Base-by-base conservation (phyloP, 2,888 invertebrate species). In the Phorcus lineatus region DNA sequence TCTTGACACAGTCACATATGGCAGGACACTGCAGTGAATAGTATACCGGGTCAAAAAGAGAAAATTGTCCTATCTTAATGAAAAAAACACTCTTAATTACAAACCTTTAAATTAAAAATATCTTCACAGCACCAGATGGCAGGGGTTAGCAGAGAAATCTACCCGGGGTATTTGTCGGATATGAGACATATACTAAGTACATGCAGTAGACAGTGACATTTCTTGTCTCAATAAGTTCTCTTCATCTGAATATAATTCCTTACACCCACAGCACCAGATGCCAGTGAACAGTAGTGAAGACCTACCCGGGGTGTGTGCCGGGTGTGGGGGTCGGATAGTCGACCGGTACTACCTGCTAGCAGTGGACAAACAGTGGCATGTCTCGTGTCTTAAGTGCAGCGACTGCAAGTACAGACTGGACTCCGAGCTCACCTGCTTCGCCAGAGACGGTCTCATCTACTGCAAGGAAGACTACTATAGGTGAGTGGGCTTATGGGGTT, bases 391-490 rank as follows among this genome's bases (percentile, higher is more conserved):
- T 66, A 88, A 88, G 92, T 98, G 98, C 94, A 96, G 96, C 92
- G 96, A 97, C 93, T 98, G 98, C 94, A 95, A 96, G 91, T 95
- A 96, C 94, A 96, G 96, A 4, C 95, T 98, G 87, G 98, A 98
- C 93, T 96, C 97, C 0, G 97, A 98, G 93, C 95, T 96, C 92
- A 96, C 98, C 87, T 98, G 98, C 94, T 98, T 97, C 93, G 96
- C 97, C 86, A 95, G 97, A 87, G 97, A 98, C 93, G 97, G 97
- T 90, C 96, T 96, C 93, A 98, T 98, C 91, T 98, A 97, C 94
- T 98, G 98, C 95, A 98, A 97, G 94, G 97, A 97, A 92, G 98
- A 98, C 94, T 98, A 98, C 94, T 97, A 97, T 95, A 96, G 97
- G 98, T 98, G 92, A 95, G 47, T 11, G 47, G 13, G 47, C 11